Evolutionary conservation across 2,113 vertebrate genomes (phyloP), one percentile per base, ranked within the genome.

Genomic region (Heloderma charlesbogerti): DNA sequence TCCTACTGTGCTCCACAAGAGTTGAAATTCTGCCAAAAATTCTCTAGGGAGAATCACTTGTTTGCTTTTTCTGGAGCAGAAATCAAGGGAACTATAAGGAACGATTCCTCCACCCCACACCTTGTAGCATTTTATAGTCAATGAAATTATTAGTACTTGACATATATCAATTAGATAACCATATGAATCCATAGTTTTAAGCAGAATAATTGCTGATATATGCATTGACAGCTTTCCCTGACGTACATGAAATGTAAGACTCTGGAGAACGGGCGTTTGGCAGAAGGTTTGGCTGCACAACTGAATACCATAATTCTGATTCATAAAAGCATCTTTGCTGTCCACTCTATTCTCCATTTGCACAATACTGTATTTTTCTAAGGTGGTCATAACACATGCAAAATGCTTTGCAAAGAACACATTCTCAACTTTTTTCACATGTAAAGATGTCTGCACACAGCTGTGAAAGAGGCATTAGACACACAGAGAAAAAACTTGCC

Each of bases 361-460:
- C 93, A 93, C 83, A 91, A 69, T 63, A 43, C 57, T 80, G 77
- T 71, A 27, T 54, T 51, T 60, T 74, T 84, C 51, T 89, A 89
- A 89, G 51, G 71, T 89, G 63, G 40, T 43, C 10, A 43, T 57
- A 67, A 90, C 34, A 69, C 60, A 90, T 66, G 72, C 72, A 85
- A 78, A 54, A 77, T 78, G 78, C 83, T 90, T 79, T 69, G n/a
- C 57, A 84, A 94, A 92, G 95, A 75, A 94, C 79, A 94, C 91
- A 96, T 93, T 93, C 91, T 94, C 92, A 91, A 93, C 82, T 94
- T 92, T 93, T 37, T 0, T 90, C 93, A 80, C 10, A 90, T 95
- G 96, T 96, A 93, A 54, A 92, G 95, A 94, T 95, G 92, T 94
- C 95, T 93, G 89, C 90, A 88, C 86, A 95, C 91, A 93, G 92